Conservation (phyloP, 1,140 invertebrate species). For the Drosophila rufa region DNA sequence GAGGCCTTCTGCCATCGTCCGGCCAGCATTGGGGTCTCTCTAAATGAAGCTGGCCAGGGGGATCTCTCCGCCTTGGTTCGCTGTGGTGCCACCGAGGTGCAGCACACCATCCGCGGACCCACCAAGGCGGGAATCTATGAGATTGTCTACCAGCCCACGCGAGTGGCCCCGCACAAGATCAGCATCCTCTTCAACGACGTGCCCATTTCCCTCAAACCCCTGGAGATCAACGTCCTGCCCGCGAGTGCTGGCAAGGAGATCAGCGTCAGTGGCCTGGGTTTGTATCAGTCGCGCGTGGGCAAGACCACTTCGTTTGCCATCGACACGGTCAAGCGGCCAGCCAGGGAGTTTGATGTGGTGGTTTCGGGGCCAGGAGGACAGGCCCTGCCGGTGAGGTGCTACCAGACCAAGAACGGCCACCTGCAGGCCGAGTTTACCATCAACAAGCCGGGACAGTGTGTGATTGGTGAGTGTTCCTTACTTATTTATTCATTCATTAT, state of each 20-base stretch:
- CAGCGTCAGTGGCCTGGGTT: conserved; percentile 88
- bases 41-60: conserved; percentile 92
- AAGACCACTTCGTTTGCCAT: conserved; percentile 95
- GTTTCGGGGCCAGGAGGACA: conserved; percentile 95
- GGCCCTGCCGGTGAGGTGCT: conserved; percentile 96
- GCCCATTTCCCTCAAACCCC: conserved; percentile 87
- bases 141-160: conserved; percentile 93
- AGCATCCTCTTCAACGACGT: conserved; percentile 92
- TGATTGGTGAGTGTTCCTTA: conserved; percentile 86
- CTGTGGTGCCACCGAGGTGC: conserved; percentile 92
- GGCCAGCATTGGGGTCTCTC: conserved; percentile 89
- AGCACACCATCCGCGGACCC: conserved; percentile 90
- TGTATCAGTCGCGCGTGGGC: conserved; percentile 93
- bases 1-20: conserved; percentile 94
- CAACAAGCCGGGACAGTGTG: conserved; percentile 89
- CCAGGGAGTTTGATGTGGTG: conserved; percentile 96
- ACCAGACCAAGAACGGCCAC: conserved; percentile 97
- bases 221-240: conserved; percentile 86
- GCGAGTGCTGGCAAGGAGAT: conserved; percentile 89
- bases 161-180: conserved; percentile 93
- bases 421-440: conserved; percentile 96
- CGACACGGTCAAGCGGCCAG: conserved; percentile 93
- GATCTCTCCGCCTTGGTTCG: conserved; percentile 92
- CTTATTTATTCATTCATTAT: no score
- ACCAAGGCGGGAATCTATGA: conserved; percentile 90